These are phyloP conservation scores for Clarias platycephalus DNA, from an alignment of 2,797 vertebrate genomes.

Conservation along the genomic window DNA sequence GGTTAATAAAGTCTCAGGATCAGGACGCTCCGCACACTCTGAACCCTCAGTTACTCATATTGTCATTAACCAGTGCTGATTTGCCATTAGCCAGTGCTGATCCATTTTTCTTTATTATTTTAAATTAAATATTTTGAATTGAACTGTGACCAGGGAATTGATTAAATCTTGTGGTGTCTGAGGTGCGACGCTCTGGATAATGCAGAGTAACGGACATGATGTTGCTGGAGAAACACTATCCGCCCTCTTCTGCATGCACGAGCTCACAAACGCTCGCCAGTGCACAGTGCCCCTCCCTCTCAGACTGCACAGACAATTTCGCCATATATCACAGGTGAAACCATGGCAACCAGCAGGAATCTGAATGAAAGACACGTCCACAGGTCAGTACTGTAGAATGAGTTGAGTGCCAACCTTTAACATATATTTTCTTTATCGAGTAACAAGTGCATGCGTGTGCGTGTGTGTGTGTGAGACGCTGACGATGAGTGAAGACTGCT, in stretches of 20 bases:
- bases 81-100: background rate
- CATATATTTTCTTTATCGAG: background rate
- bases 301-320: background rate
- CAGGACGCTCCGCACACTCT: background rate
- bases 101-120: background rate
- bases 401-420: background rate
- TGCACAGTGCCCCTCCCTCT: background rate
- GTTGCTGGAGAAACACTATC: background rate
- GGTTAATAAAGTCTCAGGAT: background rate
- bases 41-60: background rate
- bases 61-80: background rate
- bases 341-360: background rate
- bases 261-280: background rate
- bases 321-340: background rate
- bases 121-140: too few relatives aligned
- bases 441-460: too few relatives aligned
- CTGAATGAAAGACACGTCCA: background rate
- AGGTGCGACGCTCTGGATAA: background rate
- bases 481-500: constrained; percentile 9
- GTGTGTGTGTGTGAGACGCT: background rate
- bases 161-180: background rate
- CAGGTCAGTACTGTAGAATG: too few relatives aligned
- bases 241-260: background rate
- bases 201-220: background rate
- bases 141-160: background rate